Base-by-base conservation (phyloP, 2,888 invertebrate species). In the Homarus gammarus region DNA sequence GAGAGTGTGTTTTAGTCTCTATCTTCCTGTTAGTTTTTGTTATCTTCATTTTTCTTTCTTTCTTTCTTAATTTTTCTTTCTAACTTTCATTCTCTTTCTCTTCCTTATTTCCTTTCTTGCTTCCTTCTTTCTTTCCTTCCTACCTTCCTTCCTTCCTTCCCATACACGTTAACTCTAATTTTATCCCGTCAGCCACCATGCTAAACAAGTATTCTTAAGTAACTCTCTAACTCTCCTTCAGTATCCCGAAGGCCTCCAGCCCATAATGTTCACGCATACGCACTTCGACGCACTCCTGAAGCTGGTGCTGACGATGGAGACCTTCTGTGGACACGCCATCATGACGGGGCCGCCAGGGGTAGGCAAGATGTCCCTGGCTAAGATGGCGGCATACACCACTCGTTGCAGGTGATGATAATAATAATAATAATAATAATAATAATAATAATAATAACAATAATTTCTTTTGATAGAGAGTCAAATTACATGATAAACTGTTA, bases 211-310 rank as follows among this genome's bases (percentile, higher is more conserved):
- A 12, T 56, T 56, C 56, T 12, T 18, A 56, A 56, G 12, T 12
- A n/a, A n/a, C n/a, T n/a, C n/a, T n/a, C n/a, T n/a, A n/a, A n/a
- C n/a, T 64, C 2, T 64, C 8, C 27, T 64, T n/a, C 84, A 89
- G 88, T 89, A 89, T 56, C 88, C 88, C 8, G 88, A 89, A 2
- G 88, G 88, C 33, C 77, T 89, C 70, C 75, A 61, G 27, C 78
- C 77, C 8, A 73, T 84, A 68, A 82, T 89, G 84, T 89, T 89
- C 70, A 83, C 88, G 27, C 61, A 36, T 6, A 40, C 84, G 18
- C 88, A 84, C 70, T 83, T 83, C 61, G 79, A 68, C 38, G 68
- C 68, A 15, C 68, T 89, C 33, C 84, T 89, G 31, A 83, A 84
- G 70, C 78, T 89, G 31, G 84, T 89, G 77, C 31, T 89, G 31